Conservation (phyloP, 1,140 invertebrate genomes). For the Zaprionus capensis region DNA sequence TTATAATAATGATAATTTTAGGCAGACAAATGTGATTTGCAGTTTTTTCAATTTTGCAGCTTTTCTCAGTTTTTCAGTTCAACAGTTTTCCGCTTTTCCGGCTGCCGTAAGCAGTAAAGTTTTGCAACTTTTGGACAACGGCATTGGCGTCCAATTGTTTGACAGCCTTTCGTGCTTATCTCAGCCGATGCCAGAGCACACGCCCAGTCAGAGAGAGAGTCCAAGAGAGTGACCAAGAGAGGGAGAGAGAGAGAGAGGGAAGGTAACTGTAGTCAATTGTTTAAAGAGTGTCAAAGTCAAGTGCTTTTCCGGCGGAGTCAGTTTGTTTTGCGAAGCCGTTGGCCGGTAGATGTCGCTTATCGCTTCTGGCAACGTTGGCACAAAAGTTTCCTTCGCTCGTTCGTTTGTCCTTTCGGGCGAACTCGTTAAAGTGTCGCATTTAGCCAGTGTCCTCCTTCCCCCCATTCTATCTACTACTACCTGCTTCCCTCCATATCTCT, state of each 20-base stretch:
- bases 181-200: not conserved
- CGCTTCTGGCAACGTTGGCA: conserved; percentile 75
- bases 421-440: conserved; percentile 73
- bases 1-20: conserved; percentile 8
- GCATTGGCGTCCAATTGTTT: conserved; percentile 41
- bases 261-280: conserved; percentile 63
- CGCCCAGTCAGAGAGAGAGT: conserved; percentile 11
- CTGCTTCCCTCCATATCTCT: not conserved
- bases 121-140: conserved; percentile 58
- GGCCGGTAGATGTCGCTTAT: conserved; percentile 48
- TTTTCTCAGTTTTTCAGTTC: conserved; percentile 13
- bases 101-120: conserved; percentile 44
- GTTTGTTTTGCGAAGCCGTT: conserved; percentile 46
- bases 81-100: conserved; percentile 3
- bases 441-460: not conserved
- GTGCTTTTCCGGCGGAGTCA: conserved; percentile 50
- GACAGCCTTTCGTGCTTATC: conserved; percentile 25
- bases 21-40: conserved; percentile 8
- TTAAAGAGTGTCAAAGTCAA: conserved; percentile 83
- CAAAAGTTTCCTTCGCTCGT: conserved; percentile 59
- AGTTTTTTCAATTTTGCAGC: conserved; percentile 4
- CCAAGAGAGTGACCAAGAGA: not conserved
- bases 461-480: not conserved
- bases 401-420: conserved; percentile 21
- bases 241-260: not conserved